These are phyloP conservation scores for Stercorarius parasiticus DNA, from an alignment of 2,113 vertebrate genomes.

Conservation along the genomic window DNA sequence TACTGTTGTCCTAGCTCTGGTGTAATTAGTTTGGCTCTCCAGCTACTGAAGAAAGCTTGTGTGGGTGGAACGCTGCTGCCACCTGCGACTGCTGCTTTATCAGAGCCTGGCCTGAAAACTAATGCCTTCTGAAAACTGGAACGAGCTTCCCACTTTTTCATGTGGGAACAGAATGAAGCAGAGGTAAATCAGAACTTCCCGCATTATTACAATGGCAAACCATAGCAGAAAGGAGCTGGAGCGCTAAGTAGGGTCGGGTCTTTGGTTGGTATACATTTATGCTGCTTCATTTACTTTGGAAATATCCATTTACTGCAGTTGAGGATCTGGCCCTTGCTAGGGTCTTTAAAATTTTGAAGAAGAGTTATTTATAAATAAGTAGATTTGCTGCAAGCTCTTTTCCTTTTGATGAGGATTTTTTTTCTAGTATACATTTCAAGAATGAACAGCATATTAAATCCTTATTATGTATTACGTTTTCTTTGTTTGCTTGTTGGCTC, in stretches of 20 bases:
- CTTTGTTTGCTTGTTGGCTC: not conserved
- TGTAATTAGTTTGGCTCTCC: not conserved
- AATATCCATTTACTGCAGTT: not conserved
- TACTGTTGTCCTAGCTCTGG: not conserved
- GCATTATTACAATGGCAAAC: not conserved
- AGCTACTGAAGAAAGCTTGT: not conserved
- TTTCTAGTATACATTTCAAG: not conserved
- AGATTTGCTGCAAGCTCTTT: not conserved
- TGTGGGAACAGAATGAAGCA: not conserved
- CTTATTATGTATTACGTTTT: not conserved
- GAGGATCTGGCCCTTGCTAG: not conserved
- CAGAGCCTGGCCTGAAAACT: not conserved
- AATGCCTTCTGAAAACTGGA: not conserved
- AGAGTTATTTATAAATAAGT: not conserved
- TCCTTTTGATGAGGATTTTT: not conserved
- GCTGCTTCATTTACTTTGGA: not conserved
- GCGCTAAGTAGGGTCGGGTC: not conserved
- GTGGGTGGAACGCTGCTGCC: not conserved
- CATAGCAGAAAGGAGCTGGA: not conserved
- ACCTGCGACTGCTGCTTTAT: not conserved
- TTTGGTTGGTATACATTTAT: not conserved
- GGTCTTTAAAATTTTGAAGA: not conserved
- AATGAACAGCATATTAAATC: not conserved
- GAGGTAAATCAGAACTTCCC: not conserved
- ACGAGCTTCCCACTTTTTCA: not conserved